Percentiles rank a stretch among this genome's conserved stretches.
phyloP scores from a whole-genome alignment of 1,140 invertebrate species.

The Paracyclopina nana region DNA sequence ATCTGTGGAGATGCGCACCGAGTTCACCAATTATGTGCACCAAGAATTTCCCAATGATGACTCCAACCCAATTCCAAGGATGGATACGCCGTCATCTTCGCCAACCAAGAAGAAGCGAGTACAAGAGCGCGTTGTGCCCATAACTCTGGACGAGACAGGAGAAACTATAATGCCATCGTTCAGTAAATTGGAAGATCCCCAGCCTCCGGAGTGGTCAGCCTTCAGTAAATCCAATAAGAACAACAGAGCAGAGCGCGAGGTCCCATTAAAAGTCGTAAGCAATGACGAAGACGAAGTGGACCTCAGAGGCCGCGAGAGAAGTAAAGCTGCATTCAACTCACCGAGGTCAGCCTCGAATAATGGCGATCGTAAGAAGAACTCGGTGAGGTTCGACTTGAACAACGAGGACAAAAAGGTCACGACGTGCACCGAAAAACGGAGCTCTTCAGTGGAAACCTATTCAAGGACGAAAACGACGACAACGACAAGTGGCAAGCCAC shows the following conservation, averaged over 20 bases:
- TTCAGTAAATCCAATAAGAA: constrained; percentile 1
- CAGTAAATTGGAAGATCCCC: not conserved
- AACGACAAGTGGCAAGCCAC: no score
- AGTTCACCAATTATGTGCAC: not conserved
- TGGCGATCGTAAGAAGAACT: no score
- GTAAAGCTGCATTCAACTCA: not conserved
- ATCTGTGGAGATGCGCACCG: not conserved
- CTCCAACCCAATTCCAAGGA: not conserved
- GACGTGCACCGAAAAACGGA: no score
- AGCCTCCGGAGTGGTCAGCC: not conserved
- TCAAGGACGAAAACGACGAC: no score
- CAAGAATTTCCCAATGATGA: not conserved
- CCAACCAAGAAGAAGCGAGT: not conserved
- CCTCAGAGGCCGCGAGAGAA: not conserved
- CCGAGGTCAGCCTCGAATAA: no score
- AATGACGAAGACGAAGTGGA: no score
- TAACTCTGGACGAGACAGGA: not conserved
- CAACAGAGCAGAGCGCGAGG: no score
- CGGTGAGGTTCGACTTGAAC: no score
- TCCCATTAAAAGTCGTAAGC: no score
- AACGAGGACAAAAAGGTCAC: no score
- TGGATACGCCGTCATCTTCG: not conserved
- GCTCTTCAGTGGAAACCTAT: no score
- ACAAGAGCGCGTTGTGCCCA: not conserved
- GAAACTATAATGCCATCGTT: not conserved